Evolutionary conservation across 2,113 vertebrate species (phyloP).

Genomic region (Nycticryphes semicollaris): DNA sequence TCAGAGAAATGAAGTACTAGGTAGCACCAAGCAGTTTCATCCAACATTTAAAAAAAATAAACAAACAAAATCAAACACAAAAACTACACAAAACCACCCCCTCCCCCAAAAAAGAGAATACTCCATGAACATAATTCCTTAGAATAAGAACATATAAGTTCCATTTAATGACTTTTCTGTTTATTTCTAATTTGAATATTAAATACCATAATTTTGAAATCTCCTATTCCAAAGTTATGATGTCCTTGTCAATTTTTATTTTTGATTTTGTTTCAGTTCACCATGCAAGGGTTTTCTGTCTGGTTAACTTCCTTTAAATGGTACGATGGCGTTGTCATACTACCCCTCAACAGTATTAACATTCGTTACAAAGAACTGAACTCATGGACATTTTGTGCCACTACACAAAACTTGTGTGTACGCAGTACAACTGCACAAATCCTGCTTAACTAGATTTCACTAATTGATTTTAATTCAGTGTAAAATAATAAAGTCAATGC

Average conservation of each 20-base stretch:
- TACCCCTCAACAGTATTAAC: not conserved
- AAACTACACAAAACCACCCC: no score
- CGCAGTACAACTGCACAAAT: not conserved
- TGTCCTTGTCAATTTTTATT: not conserved
- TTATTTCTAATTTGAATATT: not conserved
- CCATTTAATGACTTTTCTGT: not conserved
- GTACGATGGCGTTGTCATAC: not conserved
- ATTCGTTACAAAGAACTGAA: not conserved
- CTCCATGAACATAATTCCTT: not conserved
- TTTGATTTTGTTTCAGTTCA: not conserved
- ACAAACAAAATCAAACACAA: not conserved
- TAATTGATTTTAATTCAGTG: not conserved
- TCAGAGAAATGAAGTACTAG: not conserved
- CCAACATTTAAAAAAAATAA: not conserved
- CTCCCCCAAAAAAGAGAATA: not conserved
- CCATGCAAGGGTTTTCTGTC: not conserved
- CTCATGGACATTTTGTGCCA: not conserved
- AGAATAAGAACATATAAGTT: not conserved
- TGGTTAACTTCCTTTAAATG: not conserved
- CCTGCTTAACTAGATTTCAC: not conserved
- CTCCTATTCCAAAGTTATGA: not conserved
- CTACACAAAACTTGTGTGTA: not conserved
- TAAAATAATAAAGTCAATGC: not conserved
- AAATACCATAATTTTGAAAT: not conserved
- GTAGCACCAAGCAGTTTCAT: not conserved